phyloP scores from a whole-genome alignment of 2,888 invertebrate genomes.

The Drosophila paracracens region DNA sequence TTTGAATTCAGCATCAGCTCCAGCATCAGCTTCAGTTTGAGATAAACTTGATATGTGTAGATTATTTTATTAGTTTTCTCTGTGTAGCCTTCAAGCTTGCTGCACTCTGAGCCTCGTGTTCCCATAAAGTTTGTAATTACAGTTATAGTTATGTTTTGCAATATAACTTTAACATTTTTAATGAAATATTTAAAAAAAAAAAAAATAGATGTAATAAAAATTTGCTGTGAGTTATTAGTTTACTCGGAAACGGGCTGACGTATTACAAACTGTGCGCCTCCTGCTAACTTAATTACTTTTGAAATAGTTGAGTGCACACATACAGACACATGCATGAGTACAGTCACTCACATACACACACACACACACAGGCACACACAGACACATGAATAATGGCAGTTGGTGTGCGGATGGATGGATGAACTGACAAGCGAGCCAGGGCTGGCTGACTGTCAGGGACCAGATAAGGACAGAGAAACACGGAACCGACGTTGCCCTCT shows the following conservation, averaged over 20 bases:
- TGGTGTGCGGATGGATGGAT: conserved; percentile 32
- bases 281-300: conserved; percentile 77
- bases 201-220: background rate
- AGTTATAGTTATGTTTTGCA: background rate
- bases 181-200: background rate
- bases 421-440: conserved; percentile 33
- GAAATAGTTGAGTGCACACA: conserved; percentile 66
- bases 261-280: conserved; percentile 41
- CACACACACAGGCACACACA: conserved; percentile 31
- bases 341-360: conserved; percentile 19
- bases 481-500: background rate
- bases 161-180: background rate
- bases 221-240: conserved; percentile 68
- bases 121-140: background rate
- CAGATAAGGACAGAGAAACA: background rate
- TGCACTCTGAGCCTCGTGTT: background rate
- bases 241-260: conserved; percentile 63
- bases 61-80: background rate
- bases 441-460: conserved; percentile 13
- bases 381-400: conserved; percentile 48
- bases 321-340: background rate
- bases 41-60: background rate
- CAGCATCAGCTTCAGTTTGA: too few species aligned
- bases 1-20: background rate
- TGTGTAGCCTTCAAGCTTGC: background rate